Conservation (phyloP, 2,888 invertebrate species). For the Frankliniella intonsa region DNA sequence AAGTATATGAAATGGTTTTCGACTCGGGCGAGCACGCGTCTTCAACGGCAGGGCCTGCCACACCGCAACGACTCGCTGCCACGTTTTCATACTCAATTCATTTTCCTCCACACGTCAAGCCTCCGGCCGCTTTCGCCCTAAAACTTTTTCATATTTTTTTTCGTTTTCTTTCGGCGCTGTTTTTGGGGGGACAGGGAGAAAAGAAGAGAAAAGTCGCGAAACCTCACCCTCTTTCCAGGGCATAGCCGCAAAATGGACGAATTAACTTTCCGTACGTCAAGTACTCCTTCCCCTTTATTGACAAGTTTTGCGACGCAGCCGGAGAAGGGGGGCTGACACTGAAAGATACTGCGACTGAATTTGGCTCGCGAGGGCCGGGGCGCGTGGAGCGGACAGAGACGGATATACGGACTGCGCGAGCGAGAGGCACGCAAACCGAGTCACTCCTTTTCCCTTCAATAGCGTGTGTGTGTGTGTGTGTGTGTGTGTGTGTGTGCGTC, state of each 20-base stretch:
- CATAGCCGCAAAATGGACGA: not conserved
- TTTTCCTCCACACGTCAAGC: too few species aligned
- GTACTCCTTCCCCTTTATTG: not conserved
- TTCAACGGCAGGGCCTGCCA: too few species aligned
- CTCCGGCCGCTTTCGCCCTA: too few species aligned
- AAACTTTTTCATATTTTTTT: too few species aligned
- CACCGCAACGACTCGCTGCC: too few species aligned
- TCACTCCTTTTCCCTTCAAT: too few species aligned
- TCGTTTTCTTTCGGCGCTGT: not conserved
- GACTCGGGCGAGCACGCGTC: not conserved
- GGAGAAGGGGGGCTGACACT: not conserved
- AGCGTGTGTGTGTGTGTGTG: not conserved
- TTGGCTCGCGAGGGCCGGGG: not conserved
- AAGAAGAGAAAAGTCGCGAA: not conserved
- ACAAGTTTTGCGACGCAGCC: not conserved
- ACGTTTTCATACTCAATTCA: too few species aligned
- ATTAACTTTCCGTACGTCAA: not conserved
- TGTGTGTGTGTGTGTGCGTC: not conserved
- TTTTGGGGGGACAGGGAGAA: not conserved
- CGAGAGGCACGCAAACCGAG: not conserved
- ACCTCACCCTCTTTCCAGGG: not conserved
- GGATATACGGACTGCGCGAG: not conserved
- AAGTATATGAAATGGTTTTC: not conserved
- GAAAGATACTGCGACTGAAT: conserved; percentile 17
- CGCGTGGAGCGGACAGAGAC: conserved; percentile 1